These are phyloP conservation scores for Tinea trinotella DNA, from an alignment of 2,888 invertebrate species.

Conservation along the genomic window DNA sequence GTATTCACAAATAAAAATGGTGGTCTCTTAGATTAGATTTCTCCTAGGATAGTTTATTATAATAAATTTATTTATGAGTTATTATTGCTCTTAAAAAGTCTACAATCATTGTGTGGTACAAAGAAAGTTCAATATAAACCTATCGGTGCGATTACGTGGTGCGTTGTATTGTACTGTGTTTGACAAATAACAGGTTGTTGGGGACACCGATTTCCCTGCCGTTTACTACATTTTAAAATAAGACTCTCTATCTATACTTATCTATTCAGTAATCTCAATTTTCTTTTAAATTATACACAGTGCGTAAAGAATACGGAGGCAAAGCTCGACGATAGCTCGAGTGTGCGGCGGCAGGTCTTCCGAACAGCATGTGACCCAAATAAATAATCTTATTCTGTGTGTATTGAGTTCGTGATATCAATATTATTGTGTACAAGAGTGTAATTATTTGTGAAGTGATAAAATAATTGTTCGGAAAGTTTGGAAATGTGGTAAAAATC, in stretches of 20 bases:
- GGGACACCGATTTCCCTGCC: conserved; percentile 63
- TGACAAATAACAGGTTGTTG: conserved; percentile 71
- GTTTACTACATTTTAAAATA: conserved; percentile 43
- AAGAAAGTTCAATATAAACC: conserved; percentile 19
- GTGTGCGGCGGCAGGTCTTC: neutral
- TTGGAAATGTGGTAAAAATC: conserved; percentile 21
- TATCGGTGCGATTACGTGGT: conserved; percentile 47
- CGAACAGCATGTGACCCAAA: conserved; percentile 70
- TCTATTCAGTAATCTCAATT: conserved; percentile 29
- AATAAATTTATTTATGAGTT: neutral
- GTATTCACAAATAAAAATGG: conserved; percentile 65
- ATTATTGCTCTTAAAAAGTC: conserved; percentile 1
- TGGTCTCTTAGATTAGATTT: conserved; percentile 55
- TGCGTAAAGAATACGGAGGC: neutral
- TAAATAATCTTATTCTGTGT: conserved; percentile 36
- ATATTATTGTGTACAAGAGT: neutral
- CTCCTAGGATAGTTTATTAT: conserved; percentile 28
- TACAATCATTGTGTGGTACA: conserved; percentile 4
- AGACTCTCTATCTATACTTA: conserved; percentile 21
- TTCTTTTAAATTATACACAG: neutral
- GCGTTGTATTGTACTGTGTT: conserved; percentile 52
- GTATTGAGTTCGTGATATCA: neutral
- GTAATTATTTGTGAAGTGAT: neutral
- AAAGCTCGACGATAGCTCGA: neutral
- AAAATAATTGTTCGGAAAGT: neutral